Evolutionary conservation across 1,140 invertebrate species (phyloP).

Genomic region (Sarcophaga peregrina): DNA sequence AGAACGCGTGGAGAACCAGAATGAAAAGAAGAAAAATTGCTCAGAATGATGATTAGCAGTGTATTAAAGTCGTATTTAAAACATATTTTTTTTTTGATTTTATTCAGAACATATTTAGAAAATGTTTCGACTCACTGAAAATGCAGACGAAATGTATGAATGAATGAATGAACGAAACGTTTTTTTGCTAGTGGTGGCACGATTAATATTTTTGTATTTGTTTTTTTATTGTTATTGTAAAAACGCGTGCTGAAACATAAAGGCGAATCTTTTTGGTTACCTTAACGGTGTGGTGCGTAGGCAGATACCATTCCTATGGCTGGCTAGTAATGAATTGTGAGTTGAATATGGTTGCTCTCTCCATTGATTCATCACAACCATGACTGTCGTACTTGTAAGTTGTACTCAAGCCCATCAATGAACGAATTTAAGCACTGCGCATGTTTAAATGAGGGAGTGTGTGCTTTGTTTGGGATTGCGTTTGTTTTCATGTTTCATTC

Average conservation of each 20-base stretch:
- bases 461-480: neutral
- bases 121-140: neutral
- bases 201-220: neutral
- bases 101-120: neutral
- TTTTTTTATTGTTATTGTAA: neutral
- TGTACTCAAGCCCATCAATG: constrained; percentile 12
- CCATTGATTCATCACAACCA: constrained; percentile 19
- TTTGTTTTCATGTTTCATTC: neutral
- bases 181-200: neutral
- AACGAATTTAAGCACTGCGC: constrained; percentile 19
- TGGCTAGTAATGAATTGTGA: neutral
- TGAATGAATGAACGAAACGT: neutral
- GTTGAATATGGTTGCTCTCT: constrained; percentile 7
- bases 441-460: constrained; percentile 3
- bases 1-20: too few species aligned
- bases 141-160: neutral
- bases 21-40: too few species aligned
- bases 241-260: neutral
- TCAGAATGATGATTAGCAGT: too few species aligned
- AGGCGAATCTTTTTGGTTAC: neutral
- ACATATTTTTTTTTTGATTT: too few species aligned
- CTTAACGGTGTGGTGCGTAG: constrained; percentile 17
- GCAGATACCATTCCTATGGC: constrained; percentile 25
- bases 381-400: neutral
- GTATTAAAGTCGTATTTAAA: neutral